These are phyloP conservation scores for Chrysopa pallens DNA, from an alignment of 1,140 invertebrate species.

Conservation along the genomic window DNA sequence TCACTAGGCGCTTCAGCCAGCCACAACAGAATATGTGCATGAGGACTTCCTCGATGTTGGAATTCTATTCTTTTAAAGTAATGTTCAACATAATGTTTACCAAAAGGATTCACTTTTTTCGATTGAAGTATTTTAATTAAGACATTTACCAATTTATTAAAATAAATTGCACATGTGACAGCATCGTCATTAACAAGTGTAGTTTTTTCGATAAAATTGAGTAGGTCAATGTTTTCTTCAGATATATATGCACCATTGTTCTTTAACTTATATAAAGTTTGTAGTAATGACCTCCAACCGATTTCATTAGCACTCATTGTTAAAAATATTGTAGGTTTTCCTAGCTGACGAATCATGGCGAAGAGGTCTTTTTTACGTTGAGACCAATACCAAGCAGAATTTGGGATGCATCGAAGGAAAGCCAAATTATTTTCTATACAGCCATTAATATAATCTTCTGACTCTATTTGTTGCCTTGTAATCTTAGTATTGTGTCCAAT, in stretches of 20 bases:
- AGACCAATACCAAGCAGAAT: constrained; percentile 16
- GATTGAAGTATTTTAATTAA: constrained; percentile 7
- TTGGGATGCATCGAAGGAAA: constrained; percentile 12
- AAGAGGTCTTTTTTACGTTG: constrained; percentile 21
- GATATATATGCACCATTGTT: constrained; percentile 11
- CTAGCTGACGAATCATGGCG: constrained; percentile 22
- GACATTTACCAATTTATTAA: constrained; percentile 19
- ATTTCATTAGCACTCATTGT: constrained; percentile 22
- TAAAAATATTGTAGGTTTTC: constrained; percentile 18
- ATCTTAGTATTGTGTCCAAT: too few relatives aligned
- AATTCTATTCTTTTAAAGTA: constrained; percentile 25
- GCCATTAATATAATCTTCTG: too few relatives aligned
- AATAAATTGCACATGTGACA: constrained; percentile 23
- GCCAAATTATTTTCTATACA: constrained; percentile 5
- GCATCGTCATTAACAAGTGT: constrained; percentile 23
- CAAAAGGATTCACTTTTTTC: constrained; percentile 4
- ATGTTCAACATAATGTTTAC: constrained; percentile 14
- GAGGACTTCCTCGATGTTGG: constrained; percentile 22
- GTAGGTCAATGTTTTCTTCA: constrained; percentile 5
- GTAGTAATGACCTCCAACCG: constrained; percentile 18
- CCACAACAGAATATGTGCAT: constrained; percentile 15
- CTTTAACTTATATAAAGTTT: constrained; percentile 19
- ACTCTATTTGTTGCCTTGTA: too few relatives aligned
- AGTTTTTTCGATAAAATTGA: constrained; percentile 14
- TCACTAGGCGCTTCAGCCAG: constrained; percentile 10